phyloP scores from a whole-genome alignment of 2,888 invertebrate genomes.

The Chelonus formosanus region DNA sequence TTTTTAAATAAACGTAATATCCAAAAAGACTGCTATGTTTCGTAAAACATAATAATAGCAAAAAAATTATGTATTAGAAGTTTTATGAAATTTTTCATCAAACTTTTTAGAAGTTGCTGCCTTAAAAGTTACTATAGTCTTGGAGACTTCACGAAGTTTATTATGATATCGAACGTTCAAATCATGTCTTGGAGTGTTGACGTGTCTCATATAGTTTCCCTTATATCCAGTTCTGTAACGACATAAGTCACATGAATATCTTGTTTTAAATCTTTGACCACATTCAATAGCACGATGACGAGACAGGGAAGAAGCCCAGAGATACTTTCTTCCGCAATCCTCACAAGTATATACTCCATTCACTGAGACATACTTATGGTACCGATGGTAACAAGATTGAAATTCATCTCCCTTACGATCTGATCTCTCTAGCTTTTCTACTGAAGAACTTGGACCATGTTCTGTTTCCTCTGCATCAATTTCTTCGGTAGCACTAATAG shows the following conservation, averaged over 20 bases:
- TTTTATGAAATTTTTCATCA: too few species aligned
- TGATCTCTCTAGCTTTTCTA: not conserved
- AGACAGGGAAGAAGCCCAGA: slow-evolving; percentile 42
- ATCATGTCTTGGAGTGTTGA: slow-evolving; percentile 38
- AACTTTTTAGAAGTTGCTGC: too few species aligned
- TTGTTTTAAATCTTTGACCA: slow-evolving; percentile 38
- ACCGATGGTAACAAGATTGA: too few species aligned
- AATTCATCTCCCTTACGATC: not conserved
- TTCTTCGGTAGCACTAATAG: too few species aligned
- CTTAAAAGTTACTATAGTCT: too few species aligned
- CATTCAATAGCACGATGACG: slow-evolving; percentile 42
- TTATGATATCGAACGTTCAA: slow-evolving; percentile 28
- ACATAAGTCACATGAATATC: slow-evolving; percentile 39
- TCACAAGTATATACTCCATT: slow-evolving; percentile 38
- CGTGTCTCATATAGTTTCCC: slow-evolving; percentile 39
- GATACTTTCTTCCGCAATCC: slow-evolving; percentile 41
- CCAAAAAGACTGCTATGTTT: too few species aligned
- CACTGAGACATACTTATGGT: slow-evolving; percentile 29
- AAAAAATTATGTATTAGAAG: too few species aligned
- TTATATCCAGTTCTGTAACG: slow-evolving; percentile 39
- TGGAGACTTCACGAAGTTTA: not conserved
- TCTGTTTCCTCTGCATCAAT: too few species aligned
- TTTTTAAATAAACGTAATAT: too few species aligned
- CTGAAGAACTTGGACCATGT: not conserved
- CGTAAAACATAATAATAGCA: too few species aligned